Evolutionary conservation across 2,797 vertebrate species (phyloP), one percentile per base, ranked within the genome.

Genomic region (Acrossocheilus wenchowensis): DNA sequence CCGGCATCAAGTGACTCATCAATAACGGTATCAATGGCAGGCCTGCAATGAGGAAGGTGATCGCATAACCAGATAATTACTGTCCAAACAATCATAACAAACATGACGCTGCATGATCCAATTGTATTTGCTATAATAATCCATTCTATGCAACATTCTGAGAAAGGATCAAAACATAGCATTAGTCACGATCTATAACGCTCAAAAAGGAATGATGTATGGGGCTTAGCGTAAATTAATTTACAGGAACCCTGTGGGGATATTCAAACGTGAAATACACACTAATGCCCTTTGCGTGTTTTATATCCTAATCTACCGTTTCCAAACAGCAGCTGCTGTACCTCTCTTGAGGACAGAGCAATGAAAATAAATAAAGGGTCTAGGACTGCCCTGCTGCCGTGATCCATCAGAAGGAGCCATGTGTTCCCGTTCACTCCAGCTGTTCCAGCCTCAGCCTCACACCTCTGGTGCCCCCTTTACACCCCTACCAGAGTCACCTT

Each of bases 351-450:
- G 83, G n/a, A 41, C 77, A 71, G 60, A 86, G 87, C 74, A 78
- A 82, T 78, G 80, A 86, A 87, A 89, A 83, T 68, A 91, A 88
- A 89, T 85, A 83, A 88, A 66, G 34, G 45, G 86, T 74, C 50
- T 34, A 79, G 26, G 79, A 54, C 64, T 69, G 87, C 77, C 85
- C 78, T 89, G 89, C 90, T 86, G 93, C 91, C 92, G 92, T 89
- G 84, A 71, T 80, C 83, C 74, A 71, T 86, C 88, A 85, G 69
- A 12, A 21, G 43, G 14, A 41, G 73, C 86, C 87, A 90, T 90
- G 93, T 93, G 91, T 92, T 91, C 89, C 92, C 87, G 89, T 91
- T 91, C 89, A 92, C 89, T 78, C 86, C 86, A 89, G 82, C 88
- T 87, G 87, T 85, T 83, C n/a, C 30, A 14, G 60, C 83, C 88